Base-by-base conservation (phyloP, 2,888 invertebrate species). In the Cordilura impudica region DNA sequence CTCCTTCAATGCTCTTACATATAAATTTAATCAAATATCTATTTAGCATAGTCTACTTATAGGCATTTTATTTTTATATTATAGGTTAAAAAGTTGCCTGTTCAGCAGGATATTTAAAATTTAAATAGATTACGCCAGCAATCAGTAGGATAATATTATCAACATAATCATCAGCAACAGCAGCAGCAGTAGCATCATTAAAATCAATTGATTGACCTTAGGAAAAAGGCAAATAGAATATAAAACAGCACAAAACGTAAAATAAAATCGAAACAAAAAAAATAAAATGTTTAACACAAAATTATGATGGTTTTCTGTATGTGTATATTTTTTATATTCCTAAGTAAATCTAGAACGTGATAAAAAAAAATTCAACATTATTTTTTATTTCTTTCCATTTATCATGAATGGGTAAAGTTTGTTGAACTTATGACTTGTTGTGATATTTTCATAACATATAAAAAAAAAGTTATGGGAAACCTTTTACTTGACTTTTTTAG, bases 131-230 rank as follows among this genome's bases (percentile, higher is more conserved):
- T 66, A 66, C 70, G 49, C 60, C 18, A 60, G 53, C 65, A 54
- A 78, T 78, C 63, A 65, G 53, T 53, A 74, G n/a, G 31, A 45
- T 58, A 54, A 65, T 45, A 16, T 47, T 35, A 23, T n/a, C n/a
- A n/a, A n/a, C n/a, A 65, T 39, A 63, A 76, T 49, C 49, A 29
- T 10, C 8, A 35, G 39, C 3, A 14, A 43, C 29, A 18, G 18
- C 49, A 23, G 43, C 43, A 8, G 29, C 12, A 60, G 43, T 14
- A 21, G 53, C 69, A 60, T 73, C 73, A 78, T 78, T 51, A 74
- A 58, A 67, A 78, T 78, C 69, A 69, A 74, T 78, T 73, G 65
- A 60, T 65, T 69, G 73, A 78, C 73, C 78, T 78, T 74, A 60
- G 47, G 31, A n/a, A 14, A n/a, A 43, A 53, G 4, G 7, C 8